Evolutionary conservation across 1,140 invertebrate species (phyloP), one percentile per base, ranked within the genome.

Genomic region (Philotrypesis tridentata): DNA sequence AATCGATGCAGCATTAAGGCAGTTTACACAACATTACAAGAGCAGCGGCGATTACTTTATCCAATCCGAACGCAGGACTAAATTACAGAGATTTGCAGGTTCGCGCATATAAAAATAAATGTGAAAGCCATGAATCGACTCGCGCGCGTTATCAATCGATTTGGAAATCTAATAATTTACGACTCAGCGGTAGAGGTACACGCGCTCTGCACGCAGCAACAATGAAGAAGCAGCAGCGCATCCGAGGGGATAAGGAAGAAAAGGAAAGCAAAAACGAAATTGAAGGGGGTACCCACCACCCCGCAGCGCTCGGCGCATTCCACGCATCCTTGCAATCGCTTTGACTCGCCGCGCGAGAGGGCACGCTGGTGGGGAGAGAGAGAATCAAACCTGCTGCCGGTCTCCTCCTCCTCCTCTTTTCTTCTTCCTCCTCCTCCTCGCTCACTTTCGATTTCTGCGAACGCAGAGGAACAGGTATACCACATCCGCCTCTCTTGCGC

Each of bases 251-350:
- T 9, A 65, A 23, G 27, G 9, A 29, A 65, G 65, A 31, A 43
- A 33, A 68, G 25, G 74, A 79, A 72, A 63, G 76, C 23, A 31
- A 82, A 48, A 71, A 61, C 40, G 40, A 81, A 65, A 70, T 60
- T 21, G 40, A 63, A 63, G 27, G 80, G 31, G 33, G 67, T 72
- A 61, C 68, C n/a, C n/a, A 82, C 84, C 82, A 86, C 84, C 84
- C 85, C 80, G 84, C 79, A 88, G 88, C 88, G 88, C 88, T 88
- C 88, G 88, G 85, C 86, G 86, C 88, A 90, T 90, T 90, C 88
- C 87, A 87, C 84, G 83, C 88, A 87, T 89, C 88, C 73, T 88
- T 88, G 86, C 86, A 29, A 31, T 86, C 55, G 86, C 88, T 89
- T 89, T 89, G 88, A 89, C 85, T 89, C 84, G 88, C 87, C 84